Evolutionary conservation across 2,888 invertebrate species (phyloP).

Genomic region (Xanthia togata): DNA sequence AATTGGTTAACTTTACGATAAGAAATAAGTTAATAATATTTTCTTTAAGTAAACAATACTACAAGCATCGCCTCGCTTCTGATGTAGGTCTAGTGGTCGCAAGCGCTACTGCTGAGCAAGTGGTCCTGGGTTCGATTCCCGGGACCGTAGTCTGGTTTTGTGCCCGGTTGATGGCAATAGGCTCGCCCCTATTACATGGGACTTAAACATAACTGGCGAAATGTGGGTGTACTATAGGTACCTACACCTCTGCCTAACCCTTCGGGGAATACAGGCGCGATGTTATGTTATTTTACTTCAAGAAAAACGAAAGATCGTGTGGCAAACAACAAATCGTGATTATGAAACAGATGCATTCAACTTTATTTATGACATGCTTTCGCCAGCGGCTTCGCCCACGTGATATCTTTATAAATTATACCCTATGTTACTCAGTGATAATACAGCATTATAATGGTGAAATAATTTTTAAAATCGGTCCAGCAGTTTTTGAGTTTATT

Average conservation of each 20-base stretch:
- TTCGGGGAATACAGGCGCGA: not conserved
- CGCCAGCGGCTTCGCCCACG: no score
- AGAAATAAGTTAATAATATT: not conserved
- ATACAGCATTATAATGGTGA: no score
- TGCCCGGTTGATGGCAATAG: no score
- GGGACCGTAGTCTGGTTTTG: no score
- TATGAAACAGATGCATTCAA: not conserved
- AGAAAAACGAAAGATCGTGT: not conserved
- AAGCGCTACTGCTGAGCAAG: no score
- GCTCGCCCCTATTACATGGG: no score
- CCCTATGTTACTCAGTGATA: no score
- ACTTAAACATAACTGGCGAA: not conserved
- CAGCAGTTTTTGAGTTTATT: no score
- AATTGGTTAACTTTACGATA: not conserved
- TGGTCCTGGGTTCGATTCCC: no score
- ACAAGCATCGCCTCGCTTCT: not conserved
- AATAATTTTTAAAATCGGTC: no score
- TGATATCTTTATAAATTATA: no score
- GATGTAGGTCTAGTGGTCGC: not conserved
- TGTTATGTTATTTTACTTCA: not conserved
- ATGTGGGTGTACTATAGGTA: not conserved
- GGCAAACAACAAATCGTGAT: not conserved
- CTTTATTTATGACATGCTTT: conserved; percentile 9
- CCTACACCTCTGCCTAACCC: not conserved
- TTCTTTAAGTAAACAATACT: not conserved